Evolutionary conservation across 2,113 vertebrate species (phyloP), one percentile per base, ranked within the genome.

Genomic region (Caranx melampygus): DNA sequence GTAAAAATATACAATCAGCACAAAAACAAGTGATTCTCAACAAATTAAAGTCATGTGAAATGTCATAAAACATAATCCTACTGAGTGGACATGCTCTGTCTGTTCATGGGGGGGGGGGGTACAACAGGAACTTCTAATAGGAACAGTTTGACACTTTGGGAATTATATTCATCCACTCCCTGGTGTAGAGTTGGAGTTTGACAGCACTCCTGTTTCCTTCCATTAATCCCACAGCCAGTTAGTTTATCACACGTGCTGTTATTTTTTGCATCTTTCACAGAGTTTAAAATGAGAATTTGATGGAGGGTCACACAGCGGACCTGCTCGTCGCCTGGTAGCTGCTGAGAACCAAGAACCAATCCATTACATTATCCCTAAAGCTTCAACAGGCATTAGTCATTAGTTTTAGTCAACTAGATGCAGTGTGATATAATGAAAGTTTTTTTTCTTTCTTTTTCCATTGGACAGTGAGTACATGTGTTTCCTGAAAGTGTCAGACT

Each of bases 401-500:
- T 26, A 26, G 26, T 26, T 26, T 26, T 26, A 26, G 26, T 26
- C 26, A 26, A 26, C 26, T 26, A 26, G 26, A 1, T 26, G 26
- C 26, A 26, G 26, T 26, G 26, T 26, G 26, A 26, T 26, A 26
- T 26, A 26, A 26, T 26, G 26, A 26, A 26, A 26, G 26, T 26
- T 26, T 26, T 26, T 26, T 26, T 26, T 26, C 26, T 26, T 26
- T 26, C 16, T 47, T 47, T 47, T 47, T 47, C 14, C 14, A 16
- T 47, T 47, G 14, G 45, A 47, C 45, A 47, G 3, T 15, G 16
- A 47, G 5, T 47, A 60, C 6, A 10, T 45, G 31, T 3, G 4
- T 66, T 12, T 49, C 31, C n/a, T 26, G 2, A 13, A 68, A 69
- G 57, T 16, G 40, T 64, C n/a, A 45, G 49, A 75, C 13, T 75